Base-by-base conservation (phyloP, 2,888 invertebrate genomes). In the Dione juno region DNA sequence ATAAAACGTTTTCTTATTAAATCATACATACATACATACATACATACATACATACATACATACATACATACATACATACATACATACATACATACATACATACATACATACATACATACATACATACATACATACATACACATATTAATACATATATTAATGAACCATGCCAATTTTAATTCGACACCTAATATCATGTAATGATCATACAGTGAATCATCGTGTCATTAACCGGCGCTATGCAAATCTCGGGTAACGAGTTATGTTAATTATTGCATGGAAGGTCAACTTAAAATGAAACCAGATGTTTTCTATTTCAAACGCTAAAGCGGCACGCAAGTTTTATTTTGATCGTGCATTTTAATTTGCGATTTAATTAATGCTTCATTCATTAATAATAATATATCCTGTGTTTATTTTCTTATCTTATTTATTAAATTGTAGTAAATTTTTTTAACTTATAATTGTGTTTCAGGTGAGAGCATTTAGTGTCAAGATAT, bases 231-330 rank as follows among this genome's bases (percentile, higher is more conserved):
- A 77, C 76, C 76, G 67, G 66, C 67, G 69, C 67, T 70, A 73
- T 73, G 69, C 61, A 71, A 69, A 77, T 72, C 71, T 65, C 80
- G 75, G 78, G 78, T 78, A 76, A 66, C 80, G 75, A 78, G 79
- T 78, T 79, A 79, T 78, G 77, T 73, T 78, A 73, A 77, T 73
- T 72, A 75, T 7, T 65, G 61, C 41, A 67, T 16, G 59, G 69
- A 74, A 74, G 73, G 73, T 74, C 71, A 64, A 54, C 41, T 52
- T 43, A 67, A 69, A 69, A 63, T 59, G 43, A 50, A 41, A 35
- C 67, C 65, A 58, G 69, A 64, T 67, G 58, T 67, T 74, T 69
- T 74, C 67, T 69, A 71, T 53, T 69, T 74, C 64, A 68, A 66
- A 58, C 48, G 65, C 21, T 19, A 66, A 58, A 40, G 21, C 19